phyloP scores from a whole-genome alignment of 2,797 vertebrate genomes.

The Eleutherodactylus coqui region DNA sequence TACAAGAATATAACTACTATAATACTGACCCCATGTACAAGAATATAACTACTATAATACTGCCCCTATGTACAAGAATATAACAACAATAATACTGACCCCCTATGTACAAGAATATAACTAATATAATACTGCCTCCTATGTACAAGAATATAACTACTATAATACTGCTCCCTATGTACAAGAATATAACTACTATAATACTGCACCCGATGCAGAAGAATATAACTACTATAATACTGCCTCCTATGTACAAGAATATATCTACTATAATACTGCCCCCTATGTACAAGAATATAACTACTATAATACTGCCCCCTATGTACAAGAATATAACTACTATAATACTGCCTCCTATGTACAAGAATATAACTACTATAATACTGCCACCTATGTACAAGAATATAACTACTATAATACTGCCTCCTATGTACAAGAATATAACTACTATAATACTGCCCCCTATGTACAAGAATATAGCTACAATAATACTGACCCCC shows the following conservation, averaged over 20 bases:
- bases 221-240: background rate
- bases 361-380: conserved; percentile 18
- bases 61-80: background rate
- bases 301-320: no score
- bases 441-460: conserved; percentile 12
- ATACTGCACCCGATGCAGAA: background rate
- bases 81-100: conserved; percentile 1
- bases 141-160: conserved; percentile 5
- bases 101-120: conserved; percentile 3
- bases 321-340: no score
- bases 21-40: background rate
- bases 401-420: conserved; percentile 10
- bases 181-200: conserved; percentile 3
- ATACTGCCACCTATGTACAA: background rate
- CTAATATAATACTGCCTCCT: conserved; percentile 5
- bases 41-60: no score
- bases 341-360: no score
- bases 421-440: conserved; percentile 3
- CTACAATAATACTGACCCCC: background rate
- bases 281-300: no score
- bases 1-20: conserved; percentile 21
- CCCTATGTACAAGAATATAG: no score
- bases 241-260: background rate
- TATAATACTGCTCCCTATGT: background rate
- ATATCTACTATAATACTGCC: background rate